Evolutionary conservation across 2,797 vertebrate species (phyloP), one percentile per base, ranked within the genome.

Genomic region (Acanthornis magna): DNA sequence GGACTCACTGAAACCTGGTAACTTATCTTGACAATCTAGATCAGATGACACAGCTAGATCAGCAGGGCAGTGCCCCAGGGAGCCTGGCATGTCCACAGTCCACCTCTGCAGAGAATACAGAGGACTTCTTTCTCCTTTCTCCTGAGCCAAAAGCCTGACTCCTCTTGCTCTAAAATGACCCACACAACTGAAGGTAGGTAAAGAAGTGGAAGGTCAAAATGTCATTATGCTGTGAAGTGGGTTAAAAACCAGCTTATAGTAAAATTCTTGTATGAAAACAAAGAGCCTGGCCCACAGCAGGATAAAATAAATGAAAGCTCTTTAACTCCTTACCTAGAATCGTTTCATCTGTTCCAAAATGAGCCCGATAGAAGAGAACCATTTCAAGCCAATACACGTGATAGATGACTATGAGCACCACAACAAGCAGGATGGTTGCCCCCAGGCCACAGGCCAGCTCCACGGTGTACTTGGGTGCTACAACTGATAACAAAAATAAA

Each of bases 331-430:
- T 97, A 99, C 99, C 99, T 92, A 98, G 98, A 97, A 98, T 97
- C 7, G 98, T 98, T 98, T 99, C 99, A 47, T 99, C 99, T 1
- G 98, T 98, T 90, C 99, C 99, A 84, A 99, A 99, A 97, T 99
- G 98, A 95, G 99, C 98, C 21, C 99, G 98, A 61, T 99, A 99
- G 87, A 99, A 98, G 66, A 99, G 98, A 87, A 99, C 98, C 97
- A 99, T 98, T 96, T 99, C 99, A 82, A 99, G 95, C 99, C 99
- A 99, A 96, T 99, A 99, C 57, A 99, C 97, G 0, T 99, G 99
- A 93, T 99, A 99, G 43, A 99, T 6, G 13, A 99, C 95, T 8
- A 99, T 98, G 87, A 99, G 98, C 27, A 98, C 85, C 88, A 99
- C 97, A 81, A 99, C 97, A 0, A 99, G 97, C 61, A 98, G 91